phyloP scores from a whole-genome alignment of 2,113 vertebrate genomes.

The Eptesicus fuscus region DNA sequence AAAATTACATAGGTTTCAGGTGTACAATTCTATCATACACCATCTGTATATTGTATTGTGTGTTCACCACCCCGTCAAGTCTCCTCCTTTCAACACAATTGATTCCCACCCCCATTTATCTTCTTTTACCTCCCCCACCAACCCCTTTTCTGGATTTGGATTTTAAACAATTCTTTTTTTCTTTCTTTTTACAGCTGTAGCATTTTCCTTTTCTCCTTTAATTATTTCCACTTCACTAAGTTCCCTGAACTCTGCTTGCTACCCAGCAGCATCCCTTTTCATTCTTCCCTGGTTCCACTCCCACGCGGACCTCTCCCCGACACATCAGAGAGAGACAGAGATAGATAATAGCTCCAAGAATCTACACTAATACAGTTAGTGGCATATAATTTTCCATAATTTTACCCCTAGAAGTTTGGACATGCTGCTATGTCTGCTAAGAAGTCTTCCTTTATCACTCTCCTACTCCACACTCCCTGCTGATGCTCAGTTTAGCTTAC shows the following conservation, averaged over 20 bases:
- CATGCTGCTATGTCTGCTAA: background rate
- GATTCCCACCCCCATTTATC: background rate
- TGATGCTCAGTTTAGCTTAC: background rate
- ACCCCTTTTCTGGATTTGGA: background rate
- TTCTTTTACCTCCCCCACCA: background rate
- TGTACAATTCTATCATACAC: background rate
- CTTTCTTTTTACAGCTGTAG: background rate
- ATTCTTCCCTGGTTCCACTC: background rate
- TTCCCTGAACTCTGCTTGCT: background rate
- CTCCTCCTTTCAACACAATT: background rate
- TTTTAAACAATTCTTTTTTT: background rate
- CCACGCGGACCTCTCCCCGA: background rate
- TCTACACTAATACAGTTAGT: background rate
- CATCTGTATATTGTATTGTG: background rate
- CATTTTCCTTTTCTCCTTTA: constrained; percentile 12
- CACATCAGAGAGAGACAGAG: background rate
- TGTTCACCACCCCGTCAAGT: background rate
- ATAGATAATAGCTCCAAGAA: background rate
- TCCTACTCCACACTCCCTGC: background rate
- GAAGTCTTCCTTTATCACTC: background rate
- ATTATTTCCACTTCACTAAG: constrained; percentile 2
- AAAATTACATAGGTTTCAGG: background rate
- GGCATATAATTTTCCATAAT: background rate
- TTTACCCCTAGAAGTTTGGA: background rate
- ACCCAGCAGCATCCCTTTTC: background rate